phyloP scores from a whole-genome alignment of 2,888 invertebrate genomes.

The Margaritifera margaritifera region DNA sequence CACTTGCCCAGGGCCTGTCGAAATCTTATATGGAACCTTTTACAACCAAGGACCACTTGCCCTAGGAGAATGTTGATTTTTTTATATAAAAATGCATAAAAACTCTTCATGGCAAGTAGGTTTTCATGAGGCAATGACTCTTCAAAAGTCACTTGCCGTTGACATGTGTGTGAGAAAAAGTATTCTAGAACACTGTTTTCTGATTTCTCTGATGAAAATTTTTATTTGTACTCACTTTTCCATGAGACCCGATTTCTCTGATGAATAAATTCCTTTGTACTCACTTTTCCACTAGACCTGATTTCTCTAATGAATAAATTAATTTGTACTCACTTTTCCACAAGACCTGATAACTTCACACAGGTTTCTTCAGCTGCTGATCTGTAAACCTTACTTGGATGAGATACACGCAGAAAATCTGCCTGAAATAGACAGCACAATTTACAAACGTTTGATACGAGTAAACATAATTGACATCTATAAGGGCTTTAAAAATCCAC shows the following conservation, averaged over 20 bases:
- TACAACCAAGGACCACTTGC: too few species aligned
- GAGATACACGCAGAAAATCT: constrained; percentile 95
- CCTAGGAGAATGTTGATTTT: too few species aligned
- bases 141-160: too few species aligned
- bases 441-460: background rate
- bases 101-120: too few species aligned
- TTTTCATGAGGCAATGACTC: too few species aligned
- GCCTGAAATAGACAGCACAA: constrained; percentile 75
- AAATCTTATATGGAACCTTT: too few species aligned
- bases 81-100: too few species aligned
- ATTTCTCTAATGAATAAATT: background rate
- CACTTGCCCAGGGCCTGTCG: too few species aligned
- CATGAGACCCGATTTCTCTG: constrained; percentile 91
- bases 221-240: constrained; percentile 82
- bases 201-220: background rate
- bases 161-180: too few species aligned
- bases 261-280: constrained; percentile 40
- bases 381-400: constrained; percentile 83
- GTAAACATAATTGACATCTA: background rate
- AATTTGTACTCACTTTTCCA: constrained; percentile 86
- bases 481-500: background rate
- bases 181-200: too few species aligned
- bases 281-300: constrained; percentile 91
- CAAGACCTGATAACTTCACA: constrained; percentile 89
- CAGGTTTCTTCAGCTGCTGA: constrained; percentile 92